A percentile compares a stretch with the other conserved stretches of the same genome.
Evolutionary conservation across 1,140 invertebrate genomes (phyloP).

Genomic region (Acromyrmex echinatior): DNA sequence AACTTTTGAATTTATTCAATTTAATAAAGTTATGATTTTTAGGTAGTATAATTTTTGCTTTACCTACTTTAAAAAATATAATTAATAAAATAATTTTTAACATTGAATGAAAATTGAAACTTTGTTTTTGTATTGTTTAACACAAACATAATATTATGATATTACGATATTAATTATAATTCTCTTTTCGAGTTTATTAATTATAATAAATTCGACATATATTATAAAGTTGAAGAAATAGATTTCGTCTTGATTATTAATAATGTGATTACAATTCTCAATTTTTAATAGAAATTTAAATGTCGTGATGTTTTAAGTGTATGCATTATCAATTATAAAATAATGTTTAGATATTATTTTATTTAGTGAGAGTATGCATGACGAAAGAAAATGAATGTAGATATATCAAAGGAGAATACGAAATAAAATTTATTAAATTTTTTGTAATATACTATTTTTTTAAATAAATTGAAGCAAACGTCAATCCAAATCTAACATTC

Average conservation of each 20-base stretch:
- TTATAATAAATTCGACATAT: background rate
- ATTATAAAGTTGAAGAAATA: background rate
- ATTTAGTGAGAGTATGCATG: background rate
- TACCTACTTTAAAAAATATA: background rate
- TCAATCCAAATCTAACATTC: background rate
- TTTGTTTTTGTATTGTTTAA: background rate
- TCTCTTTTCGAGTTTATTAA: no score
- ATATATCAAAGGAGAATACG: background rate
- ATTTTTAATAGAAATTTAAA: background rate
- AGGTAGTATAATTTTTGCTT: background rate
- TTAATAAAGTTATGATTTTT: background rate
- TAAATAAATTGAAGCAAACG: background rate
- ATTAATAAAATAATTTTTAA: background rate
- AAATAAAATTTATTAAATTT: background rate
- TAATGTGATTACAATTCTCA: background rate
- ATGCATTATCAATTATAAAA: background rate
- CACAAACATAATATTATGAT: background rate
- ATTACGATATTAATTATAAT: slow-evolving; percentile 10
- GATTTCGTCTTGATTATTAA: background rate
- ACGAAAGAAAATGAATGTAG: background rate
- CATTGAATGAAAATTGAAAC: background rate
- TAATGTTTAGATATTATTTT: background rate
- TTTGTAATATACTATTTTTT: background rate
- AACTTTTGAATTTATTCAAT: background rate
- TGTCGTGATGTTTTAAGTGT: background rate